Percentiles rank a stretch among this genome's conserved stretches.
These are phyloP conservation scores for Epistrophe grossulariae DNA, from an alignment of 2,888 invertebrate genomes.

Conservation along the genomic window DNA sequence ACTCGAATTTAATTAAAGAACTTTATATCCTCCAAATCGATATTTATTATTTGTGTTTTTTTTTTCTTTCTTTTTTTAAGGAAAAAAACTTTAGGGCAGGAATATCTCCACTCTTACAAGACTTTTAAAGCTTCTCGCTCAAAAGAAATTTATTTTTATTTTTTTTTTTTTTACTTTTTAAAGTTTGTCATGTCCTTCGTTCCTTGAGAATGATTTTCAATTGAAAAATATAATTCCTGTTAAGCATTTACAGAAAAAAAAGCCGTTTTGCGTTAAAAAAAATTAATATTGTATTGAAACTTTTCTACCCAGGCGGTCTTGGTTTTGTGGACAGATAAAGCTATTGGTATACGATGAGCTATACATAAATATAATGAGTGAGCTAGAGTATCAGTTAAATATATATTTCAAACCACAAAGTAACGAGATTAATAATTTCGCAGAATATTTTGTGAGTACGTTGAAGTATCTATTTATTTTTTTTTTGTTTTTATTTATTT, in stretches of 20 bases:
- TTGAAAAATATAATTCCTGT: not conserved
- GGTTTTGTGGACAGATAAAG: not conserved
- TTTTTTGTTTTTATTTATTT: not conserved
- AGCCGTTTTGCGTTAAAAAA: not conserved
- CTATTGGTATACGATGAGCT: not conserved
- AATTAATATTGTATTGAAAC: not conserved
- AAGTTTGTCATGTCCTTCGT: not conserved
- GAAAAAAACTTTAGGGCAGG: too few species aligned
- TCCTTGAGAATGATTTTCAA: not conserved
- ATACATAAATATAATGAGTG: too few species aligned
- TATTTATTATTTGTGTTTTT: too few species aligned
- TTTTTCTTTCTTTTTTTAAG: too few species aligned
- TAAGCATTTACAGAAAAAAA: not conserved
- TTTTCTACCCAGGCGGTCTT: not conserved
- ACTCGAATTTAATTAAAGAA: too few species aligned
- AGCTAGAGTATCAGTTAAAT: not conserved
- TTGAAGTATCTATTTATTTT: not conserved
- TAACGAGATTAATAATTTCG: not conserved
- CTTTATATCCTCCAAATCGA: too few species aligned
- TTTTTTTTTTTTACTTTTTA: not conserved
- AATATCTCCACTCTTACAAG: not conserved
- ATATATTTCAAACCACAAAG: conserved; percentile 13
- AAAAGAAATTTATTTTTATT: not conserved
- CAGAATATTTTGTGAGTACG: not conserved
- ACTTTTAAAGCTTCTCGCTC: not conserved